A percentile compares a stretch with the other conserved stretches of the same genome.
Evolutionary conservation across 2,797 vertebrate species (phyloP).

Genomic region (Carcharodon carcharias): DNA sequence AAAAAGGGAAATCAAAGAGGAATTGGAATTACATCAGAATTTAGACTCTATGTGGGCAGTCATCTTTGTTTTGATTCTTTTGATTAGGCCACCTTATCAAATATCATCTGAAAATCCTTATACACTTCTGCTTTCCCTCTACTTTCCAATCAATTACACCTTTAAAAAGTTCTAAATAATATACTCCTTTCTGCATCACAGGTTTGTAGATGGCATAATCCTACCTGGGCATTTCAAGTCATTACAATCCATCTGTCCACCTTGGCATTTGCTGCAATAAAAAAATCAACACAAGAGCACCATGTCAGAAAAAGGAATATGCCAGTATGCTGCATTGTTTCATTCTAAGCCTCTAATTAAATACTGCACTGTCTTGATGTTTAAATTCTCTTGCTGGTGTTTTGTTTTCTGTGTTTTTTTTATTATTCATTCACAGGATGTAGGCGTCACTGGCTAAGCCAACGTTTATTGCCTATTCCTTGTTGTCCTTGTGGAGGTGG

Average conservation of each 20-base stretch:
- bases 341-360: not conserved
- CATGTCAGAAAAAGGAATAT: no score
- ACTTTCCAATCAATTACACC: not conserved
- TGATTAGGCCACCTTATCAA: not conserved
- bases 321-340: not conserved
- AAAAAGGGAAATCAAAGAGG: not conserved
- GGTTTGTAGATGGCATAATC: not conserved
- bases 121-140: not conserved
- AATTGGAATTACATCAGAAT: not conserved
- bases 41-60: no score
- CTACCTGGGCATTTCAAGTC: not conserved
- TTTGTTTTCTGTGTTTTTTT: not conserved
- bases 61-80: not conserved
- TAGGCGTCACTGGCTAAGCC: no score
- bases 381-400: not conserved
- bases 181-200: not conserved
- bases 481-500: no score
- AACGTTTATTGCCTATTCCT: no score
- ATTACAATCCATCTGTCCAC: constrained; percentile 9
- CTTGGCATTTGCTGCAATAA: not conserved
- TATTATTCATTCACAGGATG: no score
- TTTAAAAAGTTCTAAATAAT: not conserved
- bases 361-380: not conserved
- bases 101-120: not conserved
- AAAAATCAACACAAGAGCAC: not conserved